Base-by-base conservation (phyloP, 2,888 invertebrate genomes). In the Cerceris rybyensis region DNA sequence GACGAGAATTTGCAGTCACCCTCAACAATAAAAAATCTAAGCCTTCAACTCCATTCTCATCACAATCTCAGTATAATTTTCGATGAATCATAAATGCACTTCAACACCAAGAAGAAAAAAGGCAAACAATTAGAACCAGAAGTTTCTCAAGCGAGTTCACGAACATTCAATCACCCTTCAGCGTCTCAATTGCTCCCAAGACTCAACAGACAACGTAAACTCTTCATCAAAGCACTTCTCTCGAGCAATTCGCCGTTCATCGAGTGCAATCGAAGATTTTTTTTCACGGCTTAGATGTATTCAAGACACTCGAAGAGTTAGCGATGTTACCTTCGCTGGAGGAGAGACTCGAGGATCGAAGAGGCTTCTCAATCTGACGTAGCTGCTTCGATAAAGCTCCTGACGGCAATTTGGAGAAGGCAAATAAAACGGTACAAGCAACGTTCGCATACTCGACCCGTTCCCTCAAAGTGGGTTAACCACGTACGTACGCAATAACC, bases 231-330 rank as follows among this genome's bases (percentile, higher is more conserved):
- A 70, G 50, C 67, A 58, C 71, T 66, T 71, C 71, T 61, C 68
- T 55, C 55, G 55, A 55, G 55, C 17, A 17, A 16, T 7, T 7
- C 6, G 7, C 55, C 60, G 57, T 65, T 13, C 42, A 11, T 82
- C 72, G 74, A 84, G 73, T 70, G 74, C 70, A 43, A 76, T 84
- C 66, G 75, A 80, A 80, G 57, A 28, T 50, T 71, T 61, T 68
- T 42, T 75, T 70, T 58, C 71, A 58, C 52, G 54, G 58, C 57
- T 41, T 70, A 50, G 7, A 28, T 8, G 54, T 54, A 73, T 67
- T 65, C 80, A 61, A 61, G 79, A 14, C 55, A 75, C 70, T 71
- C 11, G 59, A 69, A 50, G 52, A 17, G 43, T 52, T 14, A 41
- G 68, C 63, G 59, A 70, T 74, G 70, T 66, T 63, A 43, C 41